Conservation (phyloP, 2,113 vertebrate species). For the Trematocara unimaculatum region DNA sequence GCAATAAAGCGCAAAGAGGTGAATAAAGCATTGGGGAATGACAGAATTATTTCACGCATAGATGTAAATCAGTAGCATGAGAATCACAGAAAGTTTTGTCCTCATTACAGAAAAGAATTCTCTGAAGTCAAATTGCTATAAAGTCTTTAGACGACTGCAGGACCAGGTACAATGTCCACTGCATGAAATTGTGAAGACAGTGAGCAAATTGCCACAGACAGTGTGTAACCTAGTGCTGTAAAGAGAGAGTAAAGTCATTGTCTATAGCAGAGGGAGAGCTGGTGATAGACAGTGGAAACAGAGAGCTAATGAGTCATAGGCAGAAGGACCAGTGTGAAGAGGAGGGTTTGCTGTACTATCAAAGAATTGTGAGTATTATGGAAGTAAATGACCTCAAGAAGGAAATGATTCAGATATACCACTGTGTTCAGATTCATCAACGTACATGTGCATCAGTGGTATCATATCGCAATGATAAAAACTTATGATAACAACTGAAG, state of each 20-base stretch:
- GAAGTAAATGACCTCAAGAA: background rate
- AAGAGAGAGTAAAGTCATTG: background rate
- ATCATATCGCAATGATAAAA: background rate
- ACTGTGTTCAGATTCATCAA: background rate
- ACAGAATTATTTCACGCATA: background rate
- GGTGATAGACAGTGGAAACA: background rate
- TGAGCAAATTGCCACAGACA: background rate
- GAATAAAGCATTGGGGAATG: background rate
- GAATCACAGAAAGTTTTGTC: slow-evolving; percentile 1
- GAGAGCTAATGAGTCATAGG: background rate
- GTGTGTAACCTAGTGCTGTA: background rate
- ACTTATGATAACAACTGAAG: background rate
- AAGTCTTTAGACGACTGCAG: background rate
- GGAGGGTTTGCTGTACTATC: background rate
- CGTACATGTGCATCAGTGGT: background rate
- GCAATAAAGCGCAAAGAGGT: background rate
- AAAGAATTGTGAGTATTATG: background rate
- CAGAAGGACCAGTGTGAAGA: background rate
- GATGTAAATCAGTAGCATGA: slow-evolving; percentile 4
- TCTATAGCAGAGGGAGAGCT: background rate
- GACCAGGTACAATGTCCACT: background rate
- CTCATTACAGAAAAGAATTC: background rate
- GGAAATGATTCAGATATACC: background rate
- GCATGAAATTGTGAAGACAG: background rate
- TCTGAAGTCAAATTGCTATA: background rate